Evolutionary conservation across 2,888 invertebrate genomes (phyloP).

Genomic region (Sturmia bella): DNA sequence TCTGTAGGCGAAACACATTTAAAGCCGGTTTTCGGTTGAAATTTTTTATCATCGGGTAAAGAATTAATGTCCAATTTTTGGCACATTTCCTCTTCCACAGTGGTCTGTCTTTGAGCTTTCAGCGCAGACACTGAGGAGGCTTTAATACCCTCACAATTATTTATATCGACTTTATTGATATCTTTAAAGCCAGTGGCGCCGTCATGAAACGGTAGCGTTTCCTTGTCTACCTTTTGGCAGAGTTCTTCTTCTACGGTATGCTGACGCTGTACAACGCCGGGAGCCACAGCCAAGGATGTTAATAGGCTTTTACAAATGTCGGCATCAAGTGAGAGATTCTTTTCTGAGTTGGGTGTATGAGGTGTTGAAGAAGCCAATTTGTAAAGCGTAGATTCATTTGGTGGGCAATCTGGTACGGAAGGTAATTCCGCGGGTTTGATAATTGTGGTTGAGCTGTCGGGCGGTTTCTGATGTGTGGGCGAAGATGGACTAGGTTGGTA

Average conservation of each 20-base stretch:
- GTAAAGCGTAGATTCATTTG: conserved; percentile 83
- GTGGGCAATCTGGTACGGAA: conserved; percentile 84
- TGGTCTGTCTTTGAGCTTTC: conserved; percentile 70
- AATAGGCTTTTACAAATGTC: conserved; percentile 74
- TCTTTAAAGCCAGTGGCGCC: conserved; percentile 74
- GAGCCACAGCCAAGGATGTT: conserved; percentile 63
- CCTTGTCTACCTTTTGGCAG: conserved; percentile 77
- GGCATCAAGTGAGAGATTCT: conserved; percentile 71
- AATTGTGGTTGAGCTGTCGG: conserved; percentile 57
- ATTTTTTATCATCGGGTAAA: conserved; percentile 68
- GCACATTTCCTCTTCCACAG: conserved; percentile 75
- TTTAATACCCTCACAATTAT: conserved; percentile 31
- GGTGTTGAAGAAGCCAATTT: conserved; percentile 76
- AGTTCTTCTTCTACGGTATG: conserved; percentile 75
- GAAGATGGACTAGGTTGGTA: conserved; percentile 19
- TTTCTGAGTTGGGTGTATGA: conserved; percentile 72
- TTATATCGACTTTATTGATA: conserved; percentile 52
- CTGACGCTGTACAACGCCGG: conserved; percentile 68
- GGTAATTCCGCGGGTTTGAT: conserved; percentile 74
- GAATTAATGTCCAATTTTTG: conserved; percentile 75
- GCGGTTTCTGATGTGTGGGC: conserved; percentile 29
- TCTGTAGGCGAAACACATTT: conserved; percentile 74
- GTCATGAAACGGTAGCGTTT: conserved; percentile 68
- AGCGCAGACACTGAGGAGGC: conserved; percentile 45
- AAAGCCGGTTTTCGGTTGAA: conserved; percentile 73